Base-by-base conservation (phyloP, 2,797 vertebrate species). In the Acridotheres tristis region DNA sequence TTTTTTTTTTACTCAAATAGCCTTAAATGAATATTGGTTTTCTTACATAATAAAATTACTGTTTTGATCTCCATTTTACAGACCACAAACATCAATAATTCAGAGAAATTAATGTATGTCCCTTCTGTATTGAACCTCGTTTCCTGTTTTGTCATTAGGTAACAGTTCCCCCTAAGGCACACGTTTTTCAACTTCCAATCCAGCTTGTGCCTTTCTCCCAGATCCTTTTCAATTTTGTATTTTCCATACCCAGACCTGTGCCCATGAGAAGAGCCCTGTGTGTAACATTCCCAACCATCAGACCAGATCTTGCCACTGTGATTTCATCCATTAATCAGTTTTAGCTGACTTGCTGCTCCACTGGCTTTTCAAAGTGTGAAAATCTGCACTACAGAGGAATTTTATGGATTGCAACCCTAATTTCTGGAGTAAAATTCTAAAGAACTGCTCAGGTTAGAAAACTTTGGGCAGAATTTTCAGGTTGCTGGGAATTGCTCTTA, bases 311-410 rank as follows among this genome's bases (percentile, higher is more conserved):
- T 42, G 51, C 29, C n/a, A 3, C 30, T 68, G 9, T 42, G 53
- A 76, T 82, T 93, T 85, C 36, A 11, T 76, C 96, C 93, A 71
- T 96, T 91, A 82, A 96, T 87, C 85, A 40, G 2, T 80, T 97
- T 94, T 82, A 65, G 65, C 48, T 53, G 93, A 85, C 91, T 95
- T 96, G 79, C 94, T 88, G 87, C 96, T 92, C 68, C 30, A 93
- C 90, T 73, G 79, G 45, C 36, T 97, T 96, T 89, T 80, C 96
- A 80, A 96, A 95, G 96, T 79, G 94, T 95, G 96, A 96, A 96
- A 97, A 96, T 79, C 94, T 96, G 85, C 92, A 55, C 90, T 68
- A 76, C 75, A 6, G 84, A 95, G 90, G 59, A 65, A 75, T 90
- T 97, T 93, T 63, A 91, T 90, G 48, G 62, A 78, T 89, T 47